Percentiles rank a stretch among this genome's conserved stretches.
Evolutionary conservation across 2,113 vertebrate genomes (phyloP).

Genomic region (Triplophysa siluroides): DNA sequence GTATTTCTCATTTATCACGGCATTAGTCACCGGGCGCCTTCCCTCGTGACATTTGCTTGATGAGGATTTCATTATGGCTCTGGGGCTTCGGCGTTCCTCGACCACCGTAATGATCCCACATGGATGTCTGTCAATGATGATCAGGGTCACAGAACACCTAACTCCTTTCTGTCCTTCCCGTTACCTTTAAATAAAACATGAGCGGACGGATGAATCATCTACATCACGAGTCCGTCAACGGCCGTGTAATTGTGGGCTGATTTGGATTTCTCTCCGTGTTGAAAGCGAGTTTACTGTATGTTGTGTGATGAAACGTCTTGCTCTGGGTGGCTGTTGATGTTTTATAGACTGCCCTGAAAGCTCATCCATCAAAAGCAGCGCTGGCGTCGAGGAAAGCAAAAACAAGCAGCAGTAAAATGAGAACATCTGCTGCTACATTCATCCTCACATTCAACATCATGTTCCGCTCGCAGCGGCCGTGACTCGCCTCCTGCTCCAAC

Average conservation of each 20-base stretch:
- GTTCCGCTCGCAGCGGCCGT: background rate
- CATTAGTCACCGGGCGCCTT: constrained; percentile 53
- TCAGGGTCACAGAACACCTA: constrained; percentile 50
- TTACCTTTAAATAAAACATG: constrained; percentile 36
- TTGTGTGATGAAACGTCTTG: constrained; percentile 6
- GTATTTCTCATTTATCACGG: constrained; percentile 28
- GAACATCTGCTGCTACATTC: constrained; percentile 36
- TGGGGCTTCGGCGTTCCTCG: constrained; percentile 15
- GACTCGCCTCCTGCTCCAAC: background rate
- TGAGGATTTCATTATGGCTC: constrained; percentile 39
- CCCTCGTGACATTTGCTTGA: constrained; percentile 38
- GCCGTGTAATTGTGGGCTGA: background rate
- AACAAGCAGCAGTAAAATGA: constrained; percentile 27
- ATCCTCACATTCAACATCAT: background rate
- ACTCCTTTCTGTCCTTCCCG: constrained; percentile 37
- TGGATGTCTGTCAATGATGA: constrained; percentile 49
- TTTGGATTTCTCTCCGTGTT: constrained; percentile 23
- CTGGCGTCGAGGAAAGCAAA: background rate
- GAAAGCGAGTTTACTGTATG: background rate
- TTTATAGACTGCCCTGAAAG: constrained; percentile 29
- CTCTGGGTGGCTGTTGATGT: background rate
- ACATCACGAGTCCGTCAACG: background rate
- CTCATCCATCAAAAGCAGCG: constrained; percentile 22
- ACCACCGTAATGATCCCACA: constrained; percentile 53
- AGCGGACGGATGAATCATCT: constrained; percentile 7